Evolutionary conservation across 2,797 vertebrate species (phyloP).

Genomic region (Anguilla obscura): DNA sequence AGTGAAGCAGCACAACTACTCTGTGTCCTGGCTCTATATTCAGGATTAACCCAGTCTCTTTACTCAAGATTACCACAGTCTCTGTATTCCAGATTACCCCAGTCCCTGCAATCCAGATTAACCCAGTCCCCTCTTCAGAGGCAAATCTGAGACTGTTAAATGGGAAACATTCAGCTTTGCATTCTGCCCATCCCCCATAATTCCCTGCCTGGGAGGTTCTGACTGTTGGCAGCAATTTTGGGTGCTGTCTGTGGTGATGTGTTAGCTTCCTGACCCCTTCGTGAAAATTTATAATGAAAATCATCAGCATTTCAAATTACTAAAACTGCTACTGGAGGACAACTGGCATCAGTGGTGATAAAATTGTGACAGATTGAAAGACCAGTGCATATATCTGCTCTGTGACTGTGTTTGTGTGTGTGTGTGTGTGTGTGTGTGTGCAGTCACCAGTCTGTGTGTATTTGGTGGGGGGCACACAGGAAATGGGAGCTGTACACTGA

Average conservation of each 20-base stretch:
- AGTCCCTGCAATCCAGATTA: background rate
- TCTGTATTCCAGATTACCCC: background rate
- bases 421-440: background rate
- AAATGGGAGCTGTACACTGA: background rate
- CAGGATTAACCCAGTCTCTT: background rate
- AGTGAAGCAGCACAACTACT: background rate
- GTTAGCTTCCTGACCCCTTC: background rate
- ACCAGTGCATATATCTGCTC: background rate
- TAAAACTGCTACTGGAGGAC: too few species aligned
- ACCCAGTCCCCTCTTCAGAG: background rate
- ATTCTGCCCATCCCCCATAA: background rate
- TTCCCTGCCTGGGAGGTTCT: background rate
- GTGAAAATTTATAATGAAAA: background rate
- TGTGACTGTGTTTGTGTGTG: background rate
- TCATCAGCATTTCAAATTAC: too few species aligned
- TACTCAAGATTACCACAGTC: background rate
- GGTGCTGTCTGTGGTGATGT: background rate
- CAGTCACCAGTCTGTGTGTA: background rate
- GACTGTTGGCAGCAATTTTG: background rate
- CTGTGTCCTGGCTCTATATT: slow-evolving; percentile 1
- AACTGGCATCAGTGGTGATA: too few species aligned
- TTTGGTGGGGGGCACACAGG: background rate
- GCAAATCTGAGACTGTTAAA: background rate
- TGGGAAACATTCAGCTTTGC: background rate
- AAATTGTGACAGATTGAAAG: slow-evolving; percentile 4